Conservation (phyloP, 1,140 invertebrate genomes). For the Phymastichus coffea region DNA sequence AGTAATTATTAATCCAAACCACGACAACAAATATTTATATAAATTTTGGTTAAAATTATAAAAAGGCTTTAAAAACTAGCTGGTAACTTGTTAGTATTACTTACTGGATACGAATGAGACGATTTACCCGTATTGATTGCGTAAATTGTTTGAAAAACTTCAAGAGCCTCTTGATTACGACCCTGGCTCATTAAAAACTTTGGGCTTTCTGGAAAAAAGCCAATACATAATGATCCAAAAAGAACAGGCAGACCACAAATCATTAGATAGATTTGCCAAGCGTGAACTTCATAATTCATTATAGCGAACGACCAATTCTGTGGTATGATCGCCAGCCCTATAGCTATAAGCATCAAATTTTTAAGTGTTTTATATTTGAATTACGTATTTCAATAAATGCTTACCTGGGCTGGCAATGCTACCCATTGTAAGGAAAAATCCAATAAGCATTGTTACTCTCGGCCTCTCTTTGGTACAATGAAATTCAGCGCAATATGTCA, state of each 20-base stretch:
- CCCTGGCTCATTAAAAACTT: slow-evolving; percentile 78
- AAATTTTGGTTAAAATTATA: no score
- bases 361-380: no score
- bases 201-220: slow-evolving; percentile 77
- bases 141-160: slow-evolving; percentile 63
- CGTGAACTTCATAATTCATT: no score
- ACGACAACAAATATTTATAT: no score
- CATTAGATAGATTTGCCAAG: slow-evolving; percentile 77
- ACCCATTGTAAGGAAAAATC: slow-evolving; percentile 55
- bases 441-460: slow-evolving; percentile 63
- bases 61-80: no score
- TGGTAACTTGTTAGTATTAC: no score
- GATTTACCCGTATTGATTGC: slow-evolving; percentile 63
- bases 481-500: slow-evolving; percentile 70
- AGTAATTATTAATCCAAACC: no score
- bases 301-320: slow-evolving; percentile 45
- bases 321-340: slow-evolving; percentile 60
- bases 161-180: slow-evolving; percentile 66
- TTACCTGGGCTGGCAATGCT: slow-evolving; percentile 46
- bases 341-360: no score
- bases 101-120: slow-evolving; percentile 65
- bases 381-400: neutral
- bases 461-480: slow-evolving; percentile 64
- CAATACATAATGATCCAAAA: slow-evolving; percentile 61
- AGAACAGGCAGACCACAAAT: slow-evolving; percentile 66